Conservation (phyloP, 2,797 vertebrate species). For the Sebastes itinus region DNA sequence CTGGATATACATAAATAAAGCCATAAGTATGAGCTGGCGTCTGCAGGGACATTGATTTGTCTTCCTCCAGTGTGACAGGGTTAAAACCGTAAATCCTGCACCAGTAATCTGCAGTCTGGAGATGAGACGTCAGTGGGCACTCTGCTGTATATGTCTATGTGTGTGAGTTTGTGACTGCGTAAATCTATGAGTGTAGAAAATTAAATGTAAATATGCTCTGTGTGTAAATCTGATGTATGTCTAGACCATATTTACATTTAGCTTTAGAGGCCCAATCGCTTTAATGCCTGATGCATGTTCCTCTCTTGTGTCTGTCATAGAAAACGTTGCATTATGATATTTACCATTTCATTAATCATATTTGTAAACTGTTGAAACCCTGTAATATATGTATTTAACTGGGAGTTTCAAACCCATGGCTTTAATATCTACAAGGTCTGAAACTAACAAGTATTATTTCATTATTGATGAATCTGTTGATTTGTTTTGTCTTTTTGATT, state of each 20-base stretch:
- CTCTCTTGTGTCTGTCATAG: constrained; percentile 5
- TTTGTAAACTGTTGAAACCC: constrained; percentile 9
- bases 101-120: constrained; percentile 77
- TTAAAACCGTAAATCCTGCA: constrained; percentile 77
- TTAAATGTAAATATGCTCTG: constrained; percentile 63
- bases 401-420: background rate
- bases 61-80: constrained; percentile 72
- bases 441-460: background rate
- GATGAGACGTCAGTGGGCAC: constrained; percentile 61
- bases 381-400: background rate
- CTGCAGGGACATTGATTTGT: constrained; percentile 76
- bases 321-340: background rate
- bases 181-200: constrained; percentile 37
- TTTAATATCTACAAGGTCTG: background rate
- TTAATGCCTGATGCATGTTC: background rate
- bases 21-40: constrained; percentile 58
- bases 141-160: constrained; percentile 16
- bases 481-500: background rate
- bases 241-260: constrained; percentile 53
- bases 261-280: background rate
- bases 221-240: constrained; percentile 41
- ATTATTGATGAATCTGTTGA: background rate
- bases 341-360: constrained; percentile 3
- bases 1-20: constrained; percentile 79
- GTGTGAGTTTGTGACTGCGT: background rate